Percentiles rank a stretch among this genome's conserved stretches.
Evolutionary conservation across 1,140 invertebrate species (phyloP).

Genomic region (Delia radicum): DNA sequence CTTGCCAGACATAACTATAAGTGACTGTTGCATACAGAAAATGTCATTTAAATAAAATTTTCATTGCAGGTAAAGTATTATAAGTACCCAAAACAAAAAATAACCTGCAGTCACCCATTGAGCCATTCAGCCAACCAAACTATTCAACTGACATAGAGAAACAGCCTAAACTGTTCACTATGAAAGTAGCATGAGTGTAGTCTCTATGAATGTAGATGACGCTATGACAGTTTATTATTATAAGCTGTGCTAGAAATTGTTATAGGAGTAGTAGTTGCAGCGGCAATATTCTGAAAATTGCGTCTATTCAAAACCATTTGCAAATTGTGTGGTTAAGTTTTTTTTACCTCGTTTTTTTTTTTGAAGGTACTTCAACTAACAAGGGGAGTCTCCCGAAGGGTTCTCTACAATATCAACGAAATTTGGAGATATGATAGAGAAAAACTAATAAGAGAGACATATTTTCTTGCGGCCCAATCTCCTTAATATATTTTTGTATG

Average conservation of each 20-base stretch:
- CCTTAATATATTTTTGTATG: too few species aligned
- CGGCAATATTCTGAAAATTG: slow-evolving; percentile 6
- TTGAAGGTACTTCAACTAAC: neutral
- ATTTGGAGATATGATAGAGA: too few species aligned
- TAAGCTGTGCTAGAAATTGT: neutral
- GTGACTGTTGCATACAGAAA: neutral
- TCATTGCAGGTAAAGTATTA: neutral
- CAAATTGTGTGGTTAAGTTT: slow-evolving; percentile 14
- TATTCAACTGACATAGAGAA: neutral
- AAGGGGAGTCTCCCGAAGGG: neutral
- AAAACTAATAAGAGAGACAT: too few species aligned
- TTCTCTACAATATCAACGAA: too few species aligned
- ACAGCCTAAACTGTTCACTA: neutral
- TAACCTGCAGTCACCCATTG: neutral
- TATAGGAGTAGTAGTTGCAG: neutral
- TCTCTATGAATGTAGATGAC: neutral
- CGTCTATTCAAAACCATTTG: slow-evolving; percentile 20
- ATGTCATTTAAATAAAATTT: slow-evolving; percentile 16
- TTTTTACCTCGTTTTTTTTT: neutral
- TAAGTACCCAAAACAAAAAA: neutral
- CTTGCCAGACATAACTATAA: neutral
- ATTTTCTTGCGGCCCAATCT: too few species aligned
- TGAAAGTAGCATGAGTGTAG: neutral
- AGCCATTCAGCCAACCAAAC: neutral
- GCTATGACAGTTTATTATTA: slow-evolving; percentile 3